Evolutionary conservation across 2,888 invertebrate genomes (phyloP).

Genomic region (Volucella inanis): DNA sequence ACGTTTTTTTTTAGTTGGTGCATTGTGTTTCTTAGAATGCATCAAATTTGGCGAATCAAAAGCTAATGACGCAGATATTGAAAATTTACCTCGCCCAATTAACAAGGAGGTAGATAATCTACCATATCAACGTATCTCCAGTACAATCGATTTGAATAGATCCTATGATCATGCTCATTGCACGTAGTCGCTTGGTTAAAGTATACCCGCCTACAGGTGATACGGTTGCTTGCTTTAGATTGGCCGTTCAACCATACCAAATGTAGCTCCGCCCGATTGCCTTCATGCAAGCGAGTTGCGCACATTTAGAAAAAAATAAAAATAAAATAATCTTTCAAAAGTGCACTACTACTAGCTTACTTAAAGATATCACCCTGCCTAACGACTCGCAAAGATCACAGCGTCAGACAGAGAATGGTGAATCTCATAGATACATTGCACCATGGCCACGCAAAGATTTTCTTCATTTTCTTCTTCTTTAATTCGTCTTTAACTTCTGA

Average conservation of each 20-base stretch:
- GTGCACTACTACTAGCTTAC: conserved; percentile 2
- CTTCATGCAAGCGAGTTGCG: conserved; percentile 59
- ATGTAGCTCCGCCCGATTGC: conserved; percentile 83
- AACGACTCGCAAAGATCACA: conserved; percentile 69
- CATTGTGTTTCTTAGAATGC: conserved; percentile 26
- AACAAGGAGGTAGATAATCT: conserved; percentile 43
- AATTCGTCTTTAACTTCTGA: conserved; percentile 41
- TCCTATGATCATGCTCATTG: conserved; percentile 69
- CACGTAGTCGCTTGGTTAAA: conserved; percentile 50
- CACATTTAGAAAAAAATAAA: conserved; percentile 19
- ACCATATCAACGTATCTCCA: conserved; percentile 27
- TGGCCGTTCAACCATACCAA: conserved; percentile 83
- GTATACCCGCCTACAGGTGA: conserved; percentile 78
- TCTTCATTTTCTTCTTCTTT: conserved; percentile 71
- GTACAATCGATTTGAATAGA: conserved; percentile 30
- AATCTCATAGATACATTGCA: conserved; percentile 60
- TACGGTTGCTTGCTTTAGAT: conserved; percentile 83
- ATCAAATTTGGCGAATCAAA: conserved; percentile 52
- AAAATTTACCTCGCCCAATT: conserved; percentile 58
- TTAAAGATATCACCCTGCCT: conserved; percentile 42
- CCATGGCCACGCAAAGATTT: conserved; percentile 68
- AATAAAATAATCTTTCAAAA: conserved; percentile 23
- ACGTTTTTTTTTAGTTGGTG: conserved; percentile 24
- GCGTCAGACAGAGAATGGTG: conserved; percentile 58
- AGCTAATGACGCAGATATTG: conserved; percentile 27